Base-by-base conservation (phyloP, 1,140 invertebrate species). In the Stegodyphus dumicola region DNA sequence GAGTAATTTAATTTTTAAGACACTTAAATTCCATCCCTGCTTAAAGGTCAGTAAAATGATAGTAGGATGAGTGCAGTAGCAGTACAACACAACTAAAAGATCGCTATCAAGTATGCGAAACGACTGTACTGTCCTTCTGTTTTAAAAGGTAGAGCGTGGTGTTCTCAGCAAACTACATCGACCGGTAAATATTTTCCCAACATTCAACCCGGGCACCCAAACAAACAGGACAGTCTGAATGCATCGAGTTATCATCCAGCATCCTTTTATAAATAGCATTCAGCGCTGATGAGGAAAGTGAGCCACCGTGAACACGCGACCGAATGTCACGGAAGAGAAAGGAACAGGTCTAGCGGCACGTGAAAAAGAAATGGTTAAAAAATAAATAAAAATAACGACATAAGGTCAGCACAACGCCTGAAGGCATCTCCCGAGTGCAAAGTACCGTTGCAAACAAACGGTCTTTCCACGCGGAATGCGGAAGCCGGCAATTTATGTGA, bases 331-430 rank as follows among this genome's bases (percentile, higher is more conserved):
- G 52, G 53, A 13, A 64, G 73, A 76, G 81, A 70, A 77, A 85
- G 71, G 74, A 85, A 76, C 81, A 77, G 64, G 74, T 85, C 81
- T 76, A 69, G 17, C 74, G 60, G 64, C 73, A 69, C 73, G 53
- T 60, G 64, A 64, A 54, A 73, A 65, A 60, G n/a, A 17, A 73
- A 73, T 2, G 9, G 74, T 33, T 13, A 53, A 15, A 67, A 75
- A 67, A 75, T 5, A 54, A 10, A 67, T 18, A 17, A n/a, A 60
- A 60, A 15, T 60, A 60, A 0, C 9, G 15, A 60, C 56, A 60
- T 85, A 85, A 85, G 81, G 81, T 85, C 81, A 85, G 73, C 81
- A 60, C 73, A 76, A 70, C 52, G 81, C 81, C 74, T 51, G 73
- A 65, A 81, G 80, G 33, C 78, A 80, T 13, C 54, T 3, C 56